Conservation (phyloP, 2,113 vertebrate species). For the Asarcornis scutulata region DNA sequence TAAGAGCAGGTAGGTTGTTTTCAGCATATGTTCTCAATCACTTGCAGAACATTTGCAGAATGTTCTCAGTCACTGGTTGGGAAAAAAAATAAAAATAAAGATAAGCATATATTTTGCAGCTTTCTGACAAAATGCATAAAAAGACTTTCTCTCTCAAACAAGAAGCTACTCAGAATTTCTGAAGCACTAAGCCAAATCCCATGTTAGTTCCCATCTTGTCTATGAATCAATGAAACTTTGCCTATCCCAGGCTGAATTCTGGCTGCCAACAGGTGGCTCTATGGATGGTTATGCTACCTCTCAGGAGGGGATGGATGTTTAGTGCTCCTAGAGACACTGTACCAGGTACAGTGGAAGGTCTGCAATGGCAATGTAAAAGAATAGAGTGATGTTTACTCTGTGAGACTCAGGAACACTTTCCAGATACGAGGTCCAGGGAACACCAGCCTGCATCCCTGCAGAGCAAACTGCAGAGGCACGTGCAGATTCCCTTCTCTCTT, state of each 20-base stretch:
- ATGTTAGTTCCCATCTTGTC: too few species aligned
- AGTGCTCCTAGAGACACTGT: too few species aligned
- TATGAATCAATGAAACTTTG: too few species aligned
- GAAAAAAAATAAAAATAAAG: background rate
- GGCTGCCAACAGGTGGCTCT: too few species aligned
- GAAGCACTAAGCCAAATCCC: background rate
- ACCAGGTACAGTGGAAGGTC: too few species aligned
- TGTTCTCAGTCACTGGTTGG: background rate
- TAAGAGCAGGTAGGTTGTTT: background rate
- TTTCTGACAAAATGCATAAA: background rate
- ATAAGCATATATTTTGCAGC: background rate
- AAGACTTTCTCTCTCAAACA: background rate
- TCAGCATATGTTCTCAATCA: background rate
- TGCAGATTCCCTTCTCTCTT: background rate
- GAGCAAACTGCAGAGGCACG: background rate
- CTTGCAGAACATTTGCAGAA: background rate
- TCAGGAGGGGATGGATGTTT: too few species aligned
- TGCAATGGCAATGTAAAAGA: too few species aligned
- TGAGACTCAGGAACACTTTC: too few species aligned
- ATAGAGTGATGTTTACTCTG: too few species aligned
- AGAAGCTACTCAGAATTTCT: background rate
- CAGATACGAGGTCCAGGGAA: too few species aligned
- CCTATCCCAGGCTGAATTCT: too few species aligned
- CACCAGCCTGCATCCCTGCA: background rate
- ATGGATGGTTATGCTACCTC: too few species aligned